These are phyloP conservation scores for Oryzias melastigma DNA, from an alignment of 2,113 vertebrate species.

Conservation along the genomic window DNA sequence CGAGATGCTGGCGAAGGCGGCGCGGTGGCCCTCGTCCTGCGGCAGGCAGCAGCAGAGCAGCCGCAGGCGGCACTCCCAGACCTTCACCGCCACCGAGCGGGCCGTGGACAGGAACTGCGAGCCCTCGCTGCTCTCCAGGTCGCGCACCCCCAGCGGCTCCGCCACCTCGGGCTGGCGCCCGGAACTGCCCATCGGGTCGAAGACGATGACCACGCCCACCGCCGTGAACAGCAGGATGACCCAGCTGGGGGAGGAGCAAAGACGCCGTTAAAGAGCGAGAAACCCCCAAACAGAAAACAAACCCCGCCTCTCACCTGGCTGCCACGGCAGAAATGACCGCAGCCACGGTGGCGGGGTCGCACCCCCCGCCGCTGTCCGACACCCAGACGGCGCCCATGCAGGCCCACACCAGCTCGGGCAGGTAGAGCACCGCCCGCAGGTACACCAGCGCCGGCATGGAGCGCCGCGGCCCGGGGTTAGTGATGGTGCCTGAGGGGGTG, in stretches of 20 bases:
- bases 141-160: constrained; percentile 55
- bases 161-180: constrained; percentile 30
- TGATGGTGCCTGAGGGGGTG: constrained; percentile 85
- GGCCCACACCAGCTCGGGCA: constrained; percentile 92
- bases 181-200: constrained; percentile 88
- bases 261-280: not conserved
- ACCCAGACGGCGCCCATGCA: constrained; percentile 88
- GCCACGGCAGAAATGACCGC: constrained; percentile 84
- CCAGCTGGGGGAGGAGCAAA: constrained; percentile 79
- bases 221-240: constrained; percentile 84
- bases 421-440: constrained; percentile 83
- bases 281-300: no score
- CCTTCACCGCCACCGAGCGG: constrained; percentile 82
- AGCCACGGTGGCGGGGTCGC: constrained; percentile 81
- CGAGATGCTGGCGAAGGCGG: constrained; percentile 88
- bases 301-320: constrained; percentile 78
- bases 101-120: constrained; percentile 84
- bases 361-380: constrained; percentile 78
- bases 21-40: constrained; percentile 85
- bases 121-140: constrained; percentile 84
- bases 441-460: constrained; percentile 89
- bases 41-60: constrained; percentile 92
- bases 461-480: constrained; percentile 88
- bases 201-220: constrained; percentile 85
- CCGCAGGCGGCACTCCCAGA: constrained; percentile 90